These are phyloP conservation scores for Melopsittacus undulatus DNA, from an alignment of 2,797 vertebrate genomes.

Conservation along the genomic window DNA sequence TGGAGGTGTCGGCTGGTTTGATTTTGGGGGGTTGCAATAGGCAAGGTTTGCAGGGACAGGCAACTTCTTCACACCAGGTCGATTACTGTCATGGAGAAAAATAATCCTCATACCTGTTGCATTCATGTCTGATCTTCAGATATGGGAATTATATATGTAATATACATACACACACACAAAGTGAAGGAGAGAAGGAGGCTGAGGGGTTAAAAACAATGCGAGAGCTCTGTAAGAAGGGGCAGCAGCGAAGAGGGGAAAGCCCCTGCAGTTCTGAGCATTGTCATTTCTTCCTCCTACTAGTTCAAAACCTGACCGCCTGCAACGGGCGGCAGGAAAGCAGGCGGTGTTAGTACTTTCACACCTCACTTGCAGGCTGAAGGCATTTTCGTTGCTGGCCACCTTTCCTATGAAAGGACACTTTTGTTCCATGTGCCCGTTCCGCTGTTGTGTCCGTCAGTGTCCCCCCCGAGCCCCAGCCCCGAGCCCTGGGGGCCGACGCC, in stretches of 20 bases:
- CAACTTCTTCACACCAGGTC: not conserved
- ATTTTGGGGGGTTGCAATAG: not conserved
- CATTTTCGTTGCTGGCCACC: not conserved
- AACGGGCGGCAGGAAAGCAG: conserved; percentile 20
- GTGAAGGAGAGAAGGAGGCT: not conserved
- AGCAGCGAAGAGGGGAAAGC: not conserved
- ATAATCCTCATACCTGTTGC: not conserved
- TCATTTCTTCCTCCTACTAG: not conserved
- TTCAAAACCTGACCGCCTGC: not conserved
- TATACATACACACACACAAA: not conserved
- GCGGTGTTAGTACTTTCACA: not conserved
- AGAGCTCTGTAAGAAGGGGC: not conserved
- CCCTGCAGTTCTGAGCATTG: not conserved
- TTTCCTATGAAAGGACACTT: not conserved
- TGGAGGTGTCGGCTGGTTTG: too few species aligned
- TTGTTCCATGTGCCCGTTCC: not conserved
- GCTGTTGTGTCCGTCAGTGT: not conserved
- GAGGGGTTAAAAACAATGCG: not conserved
- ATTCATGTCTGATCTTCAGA: not conserved
- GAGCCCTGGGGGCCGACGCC: not conserved
- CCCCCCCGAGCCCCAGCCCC: not conserved
- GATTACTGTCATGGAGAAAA: not conserved
- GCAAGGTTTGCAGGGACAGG: not conserved
- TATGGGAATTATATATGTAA: not conserved
- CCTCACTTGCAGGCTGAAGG: not conserved